These are phyloP conservation scores for Caenorhabditis auriculariae DNA, from an alignment of 2,888 invertebrate species.

Conservation along the genomic window DNA sequence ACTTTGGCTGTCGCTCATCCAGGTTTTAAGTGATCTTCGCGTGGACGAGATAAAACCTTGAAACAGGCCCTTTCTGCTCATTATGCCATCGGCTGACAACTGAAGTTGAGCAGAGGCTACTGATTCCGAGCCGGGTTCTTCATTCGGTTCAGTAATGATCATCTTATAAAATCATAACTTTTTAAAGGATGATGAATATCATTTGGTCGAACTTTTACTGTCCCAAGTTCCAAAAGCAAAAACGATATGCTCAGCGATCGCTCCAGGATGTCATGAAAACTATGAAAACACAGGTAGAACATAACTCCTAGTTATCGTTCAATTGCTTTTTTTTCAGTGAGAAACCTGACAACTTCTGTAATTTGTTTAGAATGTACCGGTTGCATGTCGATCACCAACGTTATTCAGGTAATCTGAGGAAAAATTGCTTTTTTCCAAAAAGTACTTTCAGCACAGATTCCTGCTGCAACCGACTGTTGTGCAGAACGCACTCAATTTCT, in stretches of 20 bases:
- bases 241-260: constrained; percentile 30
- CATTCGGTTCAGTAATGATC: background rate
- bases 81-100: constrained; percentile 33
- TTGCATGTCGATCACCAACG: constrained; percentile 39
- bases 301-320: background rate
- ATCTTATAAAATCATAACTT: background rate
- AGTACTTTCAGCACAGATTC: constrained; percentile 16
- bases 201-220: constrained; percentile 17
- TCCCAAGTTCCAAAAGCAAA: constrained; percentile 33
- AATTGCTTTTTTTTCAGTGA: constrained; percentile 16
- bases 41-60: background rate
- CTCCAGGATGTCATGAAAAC: constrained; percentile 38
- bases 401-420: constrained; percentile 18
- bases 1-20: constrained; percentile 31
- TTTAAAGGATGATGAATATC: constrained; percentile 30
- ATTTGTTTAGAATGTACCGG: constrained; percentile 38
- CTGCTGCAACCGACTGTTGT: constrained; percentile 19
- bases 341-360: constrained; percentile 27
- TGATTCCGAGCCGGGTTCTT: constrained; percentile 16
- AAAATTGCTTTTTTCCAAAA: background rate
- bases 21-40: constrained; percentile 1
- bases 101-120: constrained; percentile 17
- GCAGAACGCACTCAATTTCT: constrained; percentile 12
- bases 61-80: constrained; percentile 38
- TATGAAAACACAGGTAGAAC: constrained; percentile 24